A percentile compares a stretch with the other conserved stretches of the same genome.
Evolutionary conservation across 1,140 invertebrate genomes (phyloP).

Genomic region (Battus philenor): DNA sequence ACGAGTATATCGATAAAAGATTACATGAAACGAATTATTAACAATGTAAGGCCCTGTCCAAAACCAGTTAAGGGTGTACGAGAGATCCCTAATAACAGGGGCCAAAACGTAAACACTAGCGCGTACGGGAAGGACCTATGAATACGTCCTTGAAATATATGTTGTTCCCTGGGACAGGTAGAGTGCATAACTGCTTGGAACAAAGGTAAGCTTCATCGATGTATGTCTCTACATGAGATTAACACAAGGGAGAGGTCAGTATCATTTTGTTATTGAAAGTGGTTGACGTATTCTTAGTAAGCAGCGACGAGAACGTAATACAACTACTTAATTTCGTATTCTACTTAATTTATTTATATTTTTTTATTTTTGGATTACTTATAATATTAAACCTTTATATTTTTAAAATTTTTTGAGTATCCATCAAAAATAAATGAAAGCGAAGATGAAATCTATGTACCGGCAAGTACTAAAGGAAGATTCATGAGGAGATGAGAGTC

Average conservation of each 20-base stretch:
- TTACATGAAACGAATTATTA: no score
- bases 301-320: background rate
- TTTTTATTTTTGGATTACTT: background rate
- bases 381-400: background rate
- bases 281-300: background rate
- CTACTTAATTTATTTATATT: background rate
- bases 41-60: no score
- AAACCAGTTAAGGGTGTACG: no score
- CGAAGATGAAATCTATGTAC: no score
- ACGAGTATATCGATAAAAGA: no score
- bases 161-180: background rate
- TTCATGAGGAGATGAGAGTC: no score
- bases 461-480: no score
- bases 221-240: background rate
- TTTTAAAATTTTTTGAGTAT: slow-evolving; percentile 2
- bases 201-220: background rate
- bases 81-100: no score
- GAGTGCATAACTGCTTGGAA: background rate
- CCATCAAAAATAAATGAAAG: no score
- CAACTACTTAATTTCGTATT: background rate
- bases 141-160: background rate
- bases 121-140: no score
- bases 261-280: background rate
- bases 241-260: background rate
- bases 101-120: no score